Evolutionary conservation across 2,797 vertebrate species (phyloP), one percentile per base, ranked within the genome.

Genomic region (Decapterus maruadsi): DNA sequence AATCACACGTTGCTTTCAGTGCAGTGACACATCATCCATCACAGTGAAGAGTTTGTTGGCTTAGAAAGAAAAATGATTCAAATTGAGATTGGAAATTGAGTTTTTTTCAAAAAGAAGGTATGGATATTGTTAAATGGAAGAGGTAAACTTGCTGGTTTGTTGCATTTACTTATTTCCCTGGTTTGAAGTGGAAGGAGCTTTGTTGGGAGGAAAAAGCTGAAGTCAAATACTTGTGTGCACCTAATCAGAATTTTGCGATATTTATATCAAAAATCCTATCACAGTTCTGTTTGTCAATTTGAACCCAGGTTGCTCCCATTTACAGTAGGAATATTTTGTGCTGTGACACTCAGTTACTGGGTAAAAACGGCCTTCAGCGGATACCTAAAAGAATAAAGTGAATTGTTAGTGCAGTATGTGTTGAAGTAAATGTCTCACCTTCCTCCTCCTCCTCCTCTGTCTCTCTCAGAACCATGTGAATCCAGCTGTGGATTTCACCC

Each of bases 401-500:
- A 26, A 59, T 57, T 75, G 19, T 19, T 34, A 4, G 3, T n/a
- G n/a, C n/a, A n/a, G n/a, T 60, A 26, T 48, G 19, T 70, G 7
- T 67, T 62, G 17, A 17, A 61, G 31, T 68, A 20, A 11, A 48
- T 57, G 22, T 77, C 59, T 79, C 48, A 31, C 64, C 42, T 8
- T 36, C 63, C 20, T 82, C n/a, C 34, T 70, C 34, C 43, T 73
- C 22, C 43, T 62, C 63, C 31, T 84, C n/a, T 90, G 58, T 84
- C 78, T 83, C 68, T 55, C 68, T 58, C 93, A 99, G 98, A 99
- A 99, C 82, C 98, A 99, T 5, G 98, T 99, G 83, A 99, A 99
- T 92, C 98, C 98, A n/a, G 98, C 98, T 2, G 95, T 99, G 95
- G 98, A 99, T 94, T 99, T 99, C 82, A 99, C 97, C 0, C 98